These are phyloP conservation scores for Coluber constrictor DNA, from an alignment of 2,797 vertebrate genomes.

Conservation along the genomic window DNA sequence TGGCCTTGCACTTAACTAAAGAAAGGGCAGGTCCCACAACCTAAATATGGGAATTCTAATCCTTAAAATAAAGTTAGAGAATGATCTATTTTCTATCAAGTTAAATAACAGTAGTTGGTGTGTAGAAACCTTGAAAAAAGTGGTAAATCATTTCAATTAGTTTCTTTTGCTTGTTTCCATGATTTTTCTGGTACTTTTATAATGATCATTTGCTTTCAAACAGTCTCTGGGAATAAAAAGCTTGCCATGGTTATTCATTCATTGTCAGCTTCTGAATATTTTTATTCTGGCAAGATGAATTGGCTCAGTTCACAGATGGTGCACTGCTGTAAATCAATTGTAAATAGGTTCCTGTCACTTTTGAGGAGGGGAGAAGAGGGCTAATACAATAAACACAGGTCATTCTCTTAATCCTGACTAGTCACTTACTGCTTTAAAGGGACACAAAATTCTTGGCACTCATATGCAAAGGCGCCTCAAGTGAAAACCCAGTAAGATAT, in stretches of 20 bases:
- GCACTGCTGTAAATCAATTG: constrained; percentile 23
- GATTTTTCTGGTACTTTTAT: neutral
- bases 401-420: constrained; percentile 18
- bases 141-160: neutral
- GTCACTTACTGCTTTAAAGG: constrained; percentile 1
- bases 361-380: neutral
- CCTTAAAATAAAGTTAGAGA: neutral
- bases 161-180: neutral
- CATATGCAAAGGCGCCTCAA: neutral
- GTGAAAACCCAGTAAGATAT: neutral
- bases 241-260: constrained; percentile 17
- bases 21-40: neutral
- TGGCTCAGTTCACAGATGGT: constrained; percentile 8
- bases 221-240: constrained; percentile 8
- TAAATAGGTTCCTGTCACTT: constrained; percentile 29
- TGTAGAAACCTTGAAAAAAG: neutral
- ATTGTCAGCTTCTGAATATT: constrained; percentile 12
- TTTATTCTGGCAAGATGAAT: constrained; percentile 28
- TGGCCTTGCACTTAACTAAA: neutral
- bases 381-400: constrained; percentile 10
- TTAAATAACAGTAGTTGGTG: neutral
- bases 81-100: neutral
- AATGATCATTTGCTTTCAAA: constrained; percentile 1
- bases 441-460: neutral
- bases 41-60: neutral